Percentiles rank a stretch among this genome's conserved stretches.
These are phyloP conservation scores for Dorcus parallelipipedus DNA, from an alignment of 2,888 invertebrate genomes.

Conservation along the genomic window DNA sequence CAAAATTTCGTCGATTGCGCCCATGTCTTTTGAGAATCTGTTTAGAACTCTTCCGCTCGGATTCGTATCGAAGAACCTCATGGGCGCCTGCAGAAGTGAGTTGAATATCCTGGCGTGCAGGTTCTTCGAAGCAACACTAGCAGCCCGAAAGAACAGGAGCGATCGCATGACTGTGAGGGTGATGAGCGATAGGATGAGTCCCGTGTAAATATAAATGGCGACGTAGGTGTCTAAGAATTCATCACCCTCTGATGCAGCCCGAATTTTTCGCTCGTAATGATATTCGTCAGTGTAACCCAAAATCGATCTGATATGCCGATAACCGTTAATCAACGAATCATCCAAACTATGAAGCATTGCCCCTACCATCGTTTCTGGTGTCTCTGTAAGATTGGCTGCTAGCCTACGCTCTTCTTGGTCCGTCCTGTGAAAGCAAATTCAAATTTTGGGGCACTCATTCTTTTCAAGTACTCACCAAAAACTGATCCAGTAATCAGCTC, in stretches of 20 bases:
- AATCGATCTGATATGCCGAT: not conserved
- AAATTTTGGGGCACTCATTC: slow-evolving; percentile 2
- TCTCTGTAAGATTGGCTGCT: not conserved
- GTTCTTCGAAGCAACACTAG: slow-evolving; percentile 70
- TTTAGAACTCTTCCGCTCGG: slow-evolving; percentile 74
- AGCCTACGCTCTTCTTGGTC: slow-evolving; percentile 33
- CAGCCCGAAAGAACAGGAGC: slow-evolving; percentile 70
- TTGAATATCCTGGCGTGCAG: slow-evolving; percentile 83
- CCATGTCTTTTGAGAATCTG: slow-evolving; percentile 75
- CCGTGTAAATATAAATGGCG: slow-evolving; percentile 46
- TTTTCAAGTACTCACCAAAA: slow-evolving; percentile 22
- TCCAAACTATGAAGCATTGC: not conserved
- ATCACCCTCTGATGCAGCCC: not conserved
- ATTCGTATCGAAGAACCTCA: slow-evolving; percentile 84
- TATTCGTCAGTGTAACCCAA: slow-evolving; percentile 2
- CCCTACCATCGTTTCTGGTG: not conserved
- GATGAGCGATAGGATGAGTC: slow-evolving; percentile 38
- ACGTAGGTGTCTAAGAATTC: slow-evolving; percentile 15
- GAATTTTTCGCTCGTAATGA: not conserved
- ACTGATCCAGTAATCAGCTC: slow-evolving; percentile 26
- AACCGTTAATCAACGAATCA: not conserved
- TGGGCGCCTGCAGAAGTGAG: slow-evolving; percentile 70
- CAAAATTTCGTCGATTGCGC: slow-evolving; percentile 66
- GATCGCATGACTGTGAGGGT: slow-evolving; percentile 57
- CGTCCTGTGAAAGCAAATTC: slow-evolving; percentile 29